Percentiles rank a stretch among this genome's conserved stretches.
These are phyloP conservation scores for Sicus ferrugineus DNA, from an alignment of 2,888 invertebrate genomes.

Conservation along the genomic window DNA sequence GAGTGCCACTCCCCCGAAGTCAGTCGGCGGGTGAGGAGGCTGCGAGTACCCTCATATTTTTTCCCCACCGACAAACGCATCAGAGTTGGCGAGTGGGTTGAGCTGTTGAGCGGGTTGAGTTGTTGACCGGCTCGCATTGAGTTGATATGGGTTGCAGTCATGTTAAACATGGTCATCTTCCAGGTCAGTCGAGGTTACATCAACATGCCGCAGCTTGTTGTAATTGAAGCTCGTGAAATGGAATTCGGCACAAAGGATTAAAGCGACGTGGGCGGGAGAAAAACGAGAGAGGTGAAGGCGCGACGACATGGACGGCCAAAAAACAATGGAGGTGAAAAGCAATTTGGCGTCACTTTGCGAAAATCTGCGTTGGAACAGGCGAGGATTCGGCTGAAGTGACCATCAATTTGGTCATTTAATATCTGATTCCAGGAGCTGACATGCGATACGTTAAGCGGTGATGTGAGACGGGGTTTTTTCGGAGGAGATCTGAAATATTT, in stretches of 20 bases:
- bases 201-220: conserved; percentile 25
- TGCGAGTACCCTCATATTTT: neutral
- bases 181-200: conserved; percentile 4
- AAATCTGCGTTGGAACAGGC: neutral
- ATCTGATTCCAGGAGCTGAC: neutral
- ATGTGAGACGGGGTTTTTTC: too few relatives aligned
- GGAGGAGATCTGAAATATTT: too few relatives aligned
- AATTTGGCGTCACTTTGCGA: conserved; percentile 23
- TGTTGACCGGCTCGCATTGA: conserved; percentile 2
- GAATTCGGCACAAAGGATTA: conserved; percentile 8
- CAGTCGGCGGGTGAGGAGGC: neutral
- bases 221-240: conserved; percentile 29
- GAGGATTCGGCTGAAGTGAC: neutral
- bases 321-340: conserved; percentile 28
- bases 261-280: neutral
- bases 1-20: neutral
- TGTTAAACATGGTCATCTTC: conserved; percentile 40
- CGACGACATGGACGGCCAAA: conserved; percentile 9
- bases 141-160: conserved; percentile 25
- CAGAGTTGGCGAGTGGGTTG: conserved; percentile 2
- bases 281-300: neutral
- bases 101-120: neutral
- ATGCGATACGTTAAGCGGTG: too few relatives aligned
- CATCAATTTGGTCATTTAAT: conserved; percentile 20
- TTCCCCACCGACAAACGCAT: too few relatives aligned